A percentile compares a stretch with the other conserved stretches of the same genome.
Evolutionary conservation across 2,888 invertebrate species (phyloP).

Genomic region (Sceliomorpha sp.): DNA sequence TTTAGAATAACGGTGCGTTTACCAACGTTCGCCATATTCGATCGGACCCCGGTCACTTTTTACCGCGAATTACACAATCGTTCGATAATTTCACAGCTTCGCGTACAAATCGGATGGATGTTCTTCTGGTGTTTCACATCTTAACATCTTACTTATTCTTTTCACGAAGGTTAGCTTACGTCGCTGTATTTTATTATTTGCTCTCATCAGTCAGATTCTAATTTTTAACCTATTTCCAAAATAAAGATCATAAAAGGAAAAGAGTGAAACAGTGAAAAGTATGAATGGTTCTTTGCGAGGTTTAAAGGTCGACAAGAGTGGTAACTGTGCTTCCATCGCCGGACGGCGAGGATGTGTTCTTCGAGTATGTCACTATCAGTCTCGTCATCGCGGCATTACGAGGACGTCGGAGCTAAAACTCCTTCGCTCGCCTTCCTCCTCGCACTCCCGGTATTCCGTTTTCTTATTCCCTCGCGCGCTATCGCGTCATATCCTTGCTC

Average conservation of each 20-base stretch:
- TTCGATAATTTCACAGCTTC: neutral
- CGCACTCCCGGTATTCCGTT: constrained; percentile 17
- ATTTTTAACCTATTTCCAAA: too few species aligned
- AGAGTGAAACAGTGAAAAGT: too few species aligned
- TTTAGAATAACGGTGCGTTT: constrained; percentile 5
- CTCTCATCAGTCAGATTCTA: too few species aligned
- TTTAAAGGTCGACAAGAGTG: neutral
- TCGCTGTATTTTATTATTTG: too few species aligned
- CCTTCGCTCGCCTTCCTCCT: constrained; percentile 20
- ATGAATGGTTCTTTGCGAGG: too few species aligned
- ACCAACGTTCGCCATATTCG: constrained; percentile 23
- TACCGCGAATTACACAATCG: constrained; percentile 1
- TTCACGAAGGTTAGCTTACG: too few species aligned
- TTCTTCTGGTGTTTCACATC: too few species aligned
- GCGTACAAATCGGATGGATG: too few species aligned
- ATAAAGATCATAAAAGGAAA: too few species aligned
- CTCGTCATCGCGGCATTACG: constrained; percentile 57
- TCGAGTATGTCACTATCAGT: constrained; percentile 48
- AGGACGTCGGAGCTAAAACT: constrained; percentile 15
- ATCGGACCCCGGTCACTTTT: constrained; percentile 4
- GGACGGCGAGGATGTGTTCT: neutral
- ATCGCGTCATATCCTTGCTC: constrained; percentile 59
- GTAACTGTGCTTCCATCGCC: neutral
- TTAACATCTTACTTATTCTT: too few species aligned
- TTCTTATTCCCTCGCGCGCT: constrained; percentile 23